A percentile compares a stretch with the other conserved stretches of the same genome.
Conservation (phyloP, 2,113 vertebrate genomes). For the Cyanoderma ruficeps region DNA sequence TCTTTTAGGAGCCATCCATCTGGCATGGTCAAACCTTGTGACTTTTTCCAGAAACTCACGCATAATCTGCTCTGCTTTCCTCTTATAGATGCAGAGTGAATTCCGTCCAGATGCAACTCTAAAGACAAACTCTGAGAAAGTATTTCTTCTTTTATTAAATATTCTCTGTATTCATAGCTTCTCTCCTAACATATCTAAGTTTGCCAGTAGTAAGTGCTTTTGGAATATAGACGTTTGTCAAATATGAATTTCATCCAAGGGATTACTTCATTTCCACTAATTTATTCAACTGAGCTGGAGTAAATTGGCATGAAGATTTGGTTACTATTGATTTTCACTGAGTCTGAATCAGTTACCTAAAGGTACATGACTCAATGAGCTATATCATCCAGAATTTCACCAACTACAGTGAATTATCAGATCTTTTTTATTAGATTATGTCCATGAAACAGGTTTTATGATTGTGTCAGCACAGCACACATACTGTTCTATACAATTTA, state of each 20-base stretch:
- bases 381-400: slow-evolving; percentile 28
- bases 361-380: not conserved
- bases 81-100: not conserved
- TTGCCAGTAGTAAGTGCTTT: not conserved
- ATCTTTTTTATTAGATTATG: slow-evolving; percentile 29
- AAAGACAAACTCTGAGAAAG: not conserved
- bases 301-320: slow-evolving; percentile 23
- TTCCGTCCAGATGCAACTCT: not conserved
- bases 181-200: not conserved
- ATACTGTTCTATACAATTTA: not conserved
- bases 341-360: slow-evolving; percentile 5
- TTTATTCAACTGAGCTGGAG: not conserved
- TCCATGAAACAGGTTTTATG: not conserved
- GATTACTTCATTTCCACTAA: slow-evolving; percentile 12
- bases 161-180: not conserved
- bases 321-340: slow-evolving; percentile 56
- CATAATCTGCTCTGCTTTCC: not conserved
- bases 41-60: slow-evolving; percentile 8
- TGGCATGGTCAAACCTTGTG: not conserved
- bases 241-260: not conserved
- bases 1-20: not conserved
- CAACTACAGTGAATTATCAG: slow-evolving; percentile 5
- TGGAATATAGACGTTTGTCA: slow-evolving; percentile 6
- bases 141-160: not conserved
- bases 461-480: not conserved